Evolutionary conservation across 2,888 invertebrate genomes (phyloP), one percentile per base, ranked within the genome.

Genomic region (Pachymerium ferrugineum): DNA sequence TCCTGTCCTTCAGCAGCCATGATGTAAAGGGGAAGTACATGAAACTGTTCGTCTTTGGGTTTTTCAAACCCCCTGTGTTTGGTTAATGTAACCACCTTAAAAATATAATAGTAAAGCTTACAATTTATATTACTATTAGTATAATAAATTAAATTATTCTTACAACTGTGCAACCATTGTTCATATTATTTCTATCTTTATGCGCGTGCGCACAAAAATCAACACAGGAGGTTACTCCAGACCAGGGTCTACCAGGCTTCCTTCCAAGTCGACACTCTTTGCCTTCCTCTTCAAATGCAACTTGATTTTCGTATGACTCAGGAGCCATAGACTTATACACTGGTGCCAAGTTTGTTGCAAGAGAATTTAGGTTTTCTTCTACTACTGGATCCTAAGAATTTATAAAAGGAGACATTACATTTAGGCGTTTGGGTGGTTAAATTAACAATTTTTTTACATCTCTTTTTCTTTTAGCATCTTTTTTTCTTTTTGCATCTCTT

Each of bases 161-260:
- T 80, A 89, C 96, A 77, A 94, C 94, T 29, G 97, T 97, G 83
- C 94, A 94, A 68, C 97, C 97, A 81, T 95, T 94, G 85, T 93
- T 92, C 96, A 97, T 97, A 81, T 97, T 97, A 84, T 97, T 95
- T 25, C 93, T 86, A 84, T 97, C 97, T 78, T 94, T 90, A 82
- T 97, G 97, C 1, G 96, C 89, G 82, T 97, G 97, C 6, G 97
- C 95, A 82, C 97, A 97, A 84, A 97, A 97, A 83, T 97, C 97
- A 79, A 97, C 88, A 83, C 96, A 97, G 35, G 95, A 95, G 25
- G 97, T 97, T 6, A 97, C 96, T 12, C 97, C 92, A 76, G 95
- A 94, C 85, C 96, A 97, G 8, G 97, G 97, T 79, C 94, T 87
- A 5, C 94, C 94, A 3, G 90, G 88, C 79, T 90, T 89, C 77